A percentile compares a stretch with the other conserved stretches of the same genome.
phyloP scores from a whole-genome alignment of 2,797 vertebrate species.

The Brotogeris chrysoptera region DNA sequence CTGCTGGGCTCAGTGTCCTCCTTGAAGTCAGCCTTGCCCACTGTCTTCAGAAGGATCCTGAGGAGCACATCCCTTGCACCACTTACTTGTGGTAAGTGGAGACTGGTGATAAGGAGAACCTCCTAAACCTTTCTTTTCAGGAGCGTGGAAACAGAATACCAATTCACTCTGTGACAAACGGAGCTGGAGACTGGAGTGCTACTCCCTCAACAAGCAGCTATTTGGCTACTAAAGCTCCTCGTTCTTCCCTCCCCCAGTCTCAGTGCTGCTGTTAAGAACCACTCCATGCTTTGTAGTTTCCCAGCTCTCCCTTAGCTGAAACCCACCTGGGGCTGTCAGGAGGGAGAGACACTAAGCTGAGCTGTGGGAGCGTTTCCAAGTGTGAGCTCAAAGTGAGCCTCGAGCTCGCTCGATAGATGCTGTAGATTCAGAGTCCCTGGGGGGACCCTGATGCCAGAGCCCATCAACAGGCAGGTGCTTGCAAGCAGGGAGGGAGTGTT shows the following conservation, averaged over 20 bases:
- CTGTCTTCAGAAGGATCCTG: background rate
- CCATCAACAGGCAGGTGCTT: background rate
- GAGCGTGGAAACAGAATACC: rapidly evolving
- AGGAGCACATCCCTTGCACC: background rate
- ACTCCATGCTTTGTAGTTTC: background rate
- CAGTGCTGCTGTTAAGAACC: background rate
- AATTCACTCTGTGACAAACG: rapidly evolving
- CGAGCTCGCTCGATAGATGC: background rate
- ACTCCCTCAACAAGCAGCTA: background rate
- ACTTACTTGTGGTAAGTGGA: background rate
- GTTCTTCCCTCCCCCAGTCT: background rate
- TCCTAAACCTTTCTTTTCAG: background rate
- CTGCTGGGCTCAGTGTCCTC: background rate
- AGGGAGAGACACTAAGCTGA: background rate
- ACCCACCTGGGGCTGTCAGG: background rate
- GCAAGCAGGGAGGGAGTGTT: background rate
- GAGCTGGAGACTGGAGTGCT: background rate
- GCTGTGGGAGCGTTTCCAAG: background rate
- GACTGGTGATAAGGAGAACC: background rate
- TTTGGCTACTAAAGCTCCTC: background rate
- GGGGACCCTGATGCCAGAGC: background rate
- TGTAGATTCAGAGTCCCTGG: background rate
- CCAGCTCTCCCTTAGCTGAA: background rate
- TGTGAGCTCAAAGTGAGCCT: background rate
- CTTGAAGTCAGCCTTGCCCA: rapidly evolving